Evolutionary conservation across 2,113 vertebrate species (phyloP).

Genomic region (Lasiurus cinereus): DNA sequence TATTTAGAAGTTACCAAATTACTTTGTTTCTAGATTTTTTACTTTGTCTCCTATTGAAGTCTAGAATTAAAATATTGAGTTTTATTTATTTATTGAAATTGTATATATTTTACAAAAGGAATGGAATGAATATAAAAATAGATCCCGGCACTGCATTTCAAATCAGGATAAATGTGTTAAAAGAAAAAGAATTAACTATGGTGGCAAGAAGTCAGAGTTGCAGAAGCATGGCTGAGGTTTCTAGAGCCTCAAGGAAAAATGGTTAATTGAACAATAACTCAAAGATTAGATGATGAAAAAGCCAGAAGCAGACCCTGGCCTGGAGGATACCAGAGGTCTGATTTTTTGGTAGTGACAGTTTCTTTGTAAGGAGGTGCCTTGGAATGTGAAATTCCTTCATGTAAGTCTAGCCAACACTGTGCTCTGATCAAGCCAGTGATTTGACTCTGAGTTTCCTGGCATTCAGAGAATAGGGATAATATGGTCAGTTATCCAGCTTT

Average conservation of each 20-base stretch:
- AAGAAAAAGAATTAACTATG: background rate
- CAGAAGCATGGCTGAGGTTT: background rate
- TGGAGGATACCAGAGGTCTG: background rate
- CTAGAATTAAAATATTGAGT: background rate
- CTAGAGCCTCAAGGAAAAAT: background rate
- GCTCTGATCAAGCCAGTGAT: background rate
- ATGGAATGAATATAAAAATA: background rate
- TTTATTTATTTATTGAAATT: background rate
- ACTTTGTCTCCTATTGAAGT: background rate
- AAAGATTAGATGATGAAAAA: background rate
- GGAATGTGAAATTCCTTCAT: background rate
- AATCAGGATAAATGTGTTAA: background rate
- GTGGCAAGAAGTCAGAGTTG: background rate
- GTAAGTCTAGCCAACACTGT: background rate
- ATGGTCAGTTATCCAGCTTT: background rate
- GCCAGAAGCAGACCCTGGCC: background rate
- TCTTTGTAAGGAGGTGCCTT: background rate
- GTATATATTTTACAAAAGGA: constrained; percentile 8
- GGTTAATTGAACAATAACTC: background rate
- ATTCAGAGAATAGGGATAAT: background rate
- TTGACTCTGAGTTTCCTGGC: background rate
- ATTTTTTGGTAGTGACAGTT: background rate
- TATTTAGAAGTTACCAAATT: background rate
- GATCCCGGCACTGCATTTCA: background rate
- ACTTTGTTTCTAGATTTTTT: background rate